phyloP scores from a whole-genome alignment of 2,888 invertebrate species.

The Drosophila prostipennis region DNA sequence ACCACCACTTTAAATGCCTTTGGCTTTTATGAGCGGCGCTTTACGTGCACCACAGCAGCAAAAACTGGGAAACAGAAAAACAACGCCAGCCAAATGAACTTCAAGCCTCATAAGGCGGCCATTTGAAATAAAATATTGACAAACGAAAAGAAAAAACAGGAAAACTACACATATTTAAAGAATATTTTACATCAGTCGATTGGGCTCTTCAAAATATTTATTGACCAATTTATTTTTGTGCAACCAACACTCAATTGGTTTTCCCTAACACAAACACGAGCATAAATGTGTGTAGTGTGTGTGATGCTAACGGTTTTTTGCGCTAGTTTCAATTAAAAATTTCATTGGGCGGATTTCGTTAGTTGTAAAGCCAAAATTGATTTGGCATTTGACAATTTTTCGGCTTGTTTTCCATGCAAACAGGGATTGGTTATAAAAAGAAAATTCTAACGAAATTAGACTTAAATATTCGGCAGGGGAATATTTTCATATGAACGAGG shows the following conservation, averaged over 20 bases:
- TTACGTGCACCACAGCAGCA: conserved; percentile 27
- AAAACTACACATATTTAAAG: conserved; percentile 19
- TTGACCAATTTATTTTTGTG: conserved; percentile 38
- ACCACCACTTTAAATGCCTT: conserved; percentile 54
- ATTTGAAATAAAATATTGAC: conserved; percentile 18
- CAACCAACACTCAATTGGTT: conserved; percentile 37
- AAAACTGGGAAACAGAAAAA: conserved; percentile 12
- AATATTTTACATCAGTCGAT: conserved; percentile 32
- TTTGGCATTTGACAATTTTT: conserved; percentile 25
- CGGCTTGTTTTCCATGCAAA: conserved; percentile 20
- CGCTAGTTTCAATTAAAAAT: conserved; percentile 36
- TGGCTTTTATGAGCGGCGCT: conserved; percentile 50
- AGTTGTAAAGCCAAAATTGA: conserved; percentile 42
- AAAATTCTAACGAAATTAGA: conserved; percentile 7
- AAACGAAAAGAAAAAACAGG: conserved; percentile 2
- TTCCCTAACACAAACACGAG: not conserved
- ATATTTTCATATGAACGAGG: not conserved
- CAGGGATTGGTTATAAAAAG: conserved; percentile 11
- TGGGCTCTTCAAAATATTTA: conserved; percentile 44
- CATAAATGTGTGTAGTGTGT: conserved; percentile 11
- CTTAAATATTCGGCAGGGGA: not conserved
- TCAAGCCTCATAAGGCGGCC: conserved; percentile 18
- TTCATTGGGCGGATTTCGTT: conserved; percentile 37
- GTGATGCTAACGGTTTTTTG: conserved; percentile 11
- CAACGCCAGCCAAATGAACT: conserved; percentile 26